A percentile compares a stretch with the other conserved stretches of the same genome.
Conservation (phyloP, 37 sponge, comb jelly and placozoan species). For the Mnemiopsis leidyi region DNA sequence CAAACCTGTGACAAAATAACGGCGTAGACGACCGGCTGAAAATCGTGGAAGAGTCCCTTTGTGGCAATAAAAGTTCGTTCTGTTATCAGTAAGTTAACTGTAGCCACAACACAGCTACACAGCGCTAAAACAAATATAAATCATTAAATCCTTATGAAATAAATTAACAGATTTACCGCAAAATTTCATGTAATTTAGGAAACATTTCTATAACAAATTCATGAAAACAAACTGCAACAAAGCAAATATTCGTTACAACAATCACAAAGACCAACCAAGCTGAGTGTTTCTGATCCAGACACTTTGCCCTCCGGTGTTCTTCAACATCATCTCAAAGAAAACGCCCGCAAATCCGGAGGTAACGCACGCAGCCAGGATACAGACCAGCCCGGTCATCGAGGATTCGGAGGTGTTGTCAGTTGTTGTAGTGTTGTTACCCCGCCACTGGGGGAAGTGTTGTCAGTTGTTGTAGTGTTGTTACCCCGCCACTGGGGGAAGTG, state of each 20-base stretch:
- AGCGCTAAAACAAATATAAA: background rate
- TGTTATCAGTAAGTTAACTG: background rate
- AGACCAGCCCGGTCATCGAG: conserved; percentile 71
- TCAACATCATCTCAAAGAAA: conserved; percentile 93
- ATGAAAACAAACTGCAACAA: too few species aligned
- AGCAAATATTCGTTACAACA: too few species aligned
- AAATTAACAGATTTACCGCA: too few species aligned
- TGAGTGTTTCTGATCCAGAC: conserved; percentile 96
- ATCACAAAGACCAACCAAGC: too few species aligned
- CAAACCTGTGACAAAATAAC: conserved; percentile 45
- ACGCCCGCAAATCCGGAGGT: conserved; percentile 95
- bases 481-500: background rate
- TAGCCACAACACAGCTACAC: conserved; percentile 42
- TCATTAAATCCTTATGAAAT: too few species aligned
- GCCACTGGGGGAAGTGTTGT: background rate
- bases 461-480: background rate
- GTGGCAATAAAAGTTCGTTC: background rate
- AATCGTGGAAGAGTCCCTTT: conserved; percentile 53
- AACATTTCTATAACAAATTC: too few species aligned
- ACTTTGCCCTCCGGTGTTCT: conserved; percentile 76
- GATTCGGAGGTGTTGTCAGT: conserved; percentile 1
- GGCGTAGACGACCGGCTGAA: background rate
- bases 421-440: background rate
- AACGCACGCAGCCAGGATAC: conserved; percentile 80
- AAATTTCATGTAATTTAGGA: too few species aligned